Evolutionary conservation across 2,113 vertebrate species (phyloP), one percentile per base, ranked within the genome.

Genomic region (Potamarius usumacintae): DNA sequence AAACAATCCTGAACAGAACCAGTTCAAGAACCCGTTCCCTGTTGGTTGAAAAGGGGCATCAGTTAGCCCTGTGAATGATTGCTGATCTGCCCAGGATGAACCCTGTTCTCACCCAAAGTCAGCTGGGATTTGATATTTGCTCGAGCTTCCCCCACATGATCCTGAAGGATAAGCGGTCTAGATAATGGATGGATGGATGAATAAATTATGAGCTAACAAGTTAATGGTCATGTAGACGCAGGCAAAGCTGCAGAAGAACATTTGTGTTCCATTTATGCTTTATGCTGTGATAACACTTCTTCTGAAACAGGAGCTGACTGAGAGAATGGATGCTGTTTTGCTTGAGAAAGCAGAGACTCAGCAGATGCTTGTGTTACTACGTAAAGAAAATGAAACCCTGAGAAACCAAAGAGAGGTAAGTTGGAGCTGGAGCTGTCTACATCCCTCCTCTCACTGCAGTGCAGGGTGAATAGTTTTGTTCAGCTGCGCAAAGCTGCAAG

Each of bases 271-370:
- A 7, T 42, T 42, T 42, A 42, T 42, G 34, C 34, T 14, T 82
- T 11, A 81, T 63, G 15, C n/a, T 34, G 5, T 48, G 42, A 42
- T 18, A 76, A 5, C 50, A 58, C 27, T 14, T 67, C 18, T 12
- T 87, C 72, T 62, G 25, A 48, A 89, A 88, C 91, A 99, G 98
- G 97, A 96, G 90, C 94, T 99, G 88, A 97, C 96, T 52, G 96
- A 97, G 84, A 96, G 96, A 85, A 94, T 99, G 93, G 96, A 98
- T 90, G 89, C 90, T 74, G 90, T 99, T 76, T 95, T 99, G 87
- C 90, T 98, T 92, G 98, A 99, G 93, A 99, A 99, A 93, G 98
- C 98, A 84, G 98, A 99, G 93, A 94, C 88, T 89, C 96, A 99
- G n/a, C 97, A 99, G 92, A 96, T 94, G 60, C 95, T 96, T 82